Base-by-base conservation (phyloP, 2,797 vertebrate genomes). In the Halcyon chelicuti region DNA sequence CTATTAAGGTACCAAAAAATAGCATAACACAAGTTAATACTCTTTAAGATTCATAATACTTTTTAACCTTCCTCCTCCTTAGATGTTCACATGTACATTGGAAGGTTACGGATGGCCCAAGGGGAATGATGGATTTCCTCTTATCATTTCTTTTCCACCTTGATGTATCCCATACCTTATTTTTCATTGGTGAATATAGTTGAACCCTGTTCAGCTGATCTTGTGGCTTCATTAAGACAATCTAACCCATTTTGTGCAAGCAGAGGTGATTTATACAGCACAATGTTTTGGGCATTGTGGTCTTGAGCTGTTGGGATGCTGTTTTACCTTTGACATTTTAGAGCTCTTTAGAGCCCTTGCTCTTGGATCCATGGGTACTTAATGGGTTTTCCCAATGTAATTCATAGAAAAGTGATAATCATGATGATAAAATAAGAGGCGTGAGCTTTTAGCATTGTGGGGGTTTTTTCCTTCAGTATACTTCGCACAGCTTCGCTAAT, bases 401-500 rank as follows among this genome's bases (percentile, higher is more conserved):
- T 86, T 81, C 1, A 51, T 84, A 82, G 84, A 61, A 73, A 86
- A 87, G 44, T 71, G 25, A 60, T 88, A 91, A 90, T 90, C 39
- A 14, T 76, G 5, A 62, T 39, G 51, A 93, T 63, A 84, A 92
- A 94, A 77, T 60, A 90, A 88, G 61, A 84, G 55, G 46, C 22
- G 39, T 74, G 46, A 66, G 55, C 58, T 93, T 76, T 91, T 83
- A 90, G 47, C 74, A 28, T 7, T 11, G 15, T 13, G 8, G 5
- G 90, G 73, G 78, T 81, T 68, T 80, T 86, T 81, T 61, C 77
- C 6, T 26, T 75, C 49, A 74, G 40, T 40, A 11, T 40, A 29
- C 51, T 84, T 93, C 86, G 44, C 47, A 40, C 25, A 71, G 33
- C 54, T 95, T 95, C 62, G 47, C 31, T 91, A 90, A 86, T 74